phyloP scores from a whole-genome alignment of 2,113 vertebrate species.

The Semicossyphus pulcher region DNA sequence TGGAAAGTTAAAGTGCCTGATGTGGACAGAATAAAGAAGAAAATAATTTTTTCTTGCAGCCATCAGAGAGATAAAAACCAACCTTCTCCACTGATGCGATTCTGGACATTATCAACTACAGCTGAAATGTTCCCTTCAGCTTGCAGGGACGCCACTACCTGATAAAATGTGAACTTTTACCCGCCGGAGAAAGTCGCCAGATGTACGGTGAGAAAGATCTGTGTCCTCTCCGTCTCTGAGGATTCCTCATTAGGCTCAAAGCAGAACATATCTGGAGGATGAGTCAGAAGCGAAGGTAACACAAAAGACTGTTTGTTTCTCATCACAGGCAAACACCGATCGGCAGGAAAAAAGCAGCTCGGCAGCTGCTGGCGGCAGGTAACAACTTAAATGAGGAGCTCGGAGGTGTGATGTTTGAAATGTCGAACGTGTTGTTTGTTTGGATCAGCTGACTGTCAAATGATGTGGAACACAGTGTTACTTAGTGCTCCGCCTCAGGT shows the following conservation, averaged over 20 bases:
- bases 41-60: too few species aligned
- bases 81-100: not conserved
- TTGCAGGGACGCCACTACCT: not conserved
- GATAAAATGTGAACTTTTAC: slow-evolving; percentile 7
- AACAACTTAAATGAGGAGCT: slow-evolving; percentile 7
- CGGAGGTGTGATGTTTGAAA: slow-evolving; percentile 6
- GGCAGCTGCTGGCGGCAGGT: not conserved
- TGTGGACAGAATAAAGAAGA: not conserved
- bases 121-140: not conserved
- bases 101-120: not conserved
- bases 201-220: not conserved
- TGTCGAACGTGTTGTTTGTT: slow-evolving; percentile 35
- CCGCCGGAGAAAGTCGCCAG: slow-evolving; percentile 22
- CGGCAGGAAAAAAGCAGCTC: not conserved
- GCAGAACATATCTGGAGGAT: slow-evolving; percentile 27
- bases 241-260: slow-evolving; percentile 46
- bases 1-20: not conserved
- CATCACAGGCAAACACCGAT: slow-evolving; percentile 7
- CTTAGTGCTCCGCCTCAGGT: not conserved
- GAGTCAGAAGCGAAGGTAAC: slow-evolving; percentile 26
- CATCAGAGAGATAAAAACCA: not conserved
- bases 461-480: not conserved
- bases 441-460: slow-evolving; percentile 14
- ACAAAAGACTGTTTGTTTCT: slow-evolving; percentile 35
- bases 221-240: slow-evolving; percentile 11